Conservation (phyloP, 2,113 vertebrate genomes). For the Pelecanoides urinatrix region DNA sequence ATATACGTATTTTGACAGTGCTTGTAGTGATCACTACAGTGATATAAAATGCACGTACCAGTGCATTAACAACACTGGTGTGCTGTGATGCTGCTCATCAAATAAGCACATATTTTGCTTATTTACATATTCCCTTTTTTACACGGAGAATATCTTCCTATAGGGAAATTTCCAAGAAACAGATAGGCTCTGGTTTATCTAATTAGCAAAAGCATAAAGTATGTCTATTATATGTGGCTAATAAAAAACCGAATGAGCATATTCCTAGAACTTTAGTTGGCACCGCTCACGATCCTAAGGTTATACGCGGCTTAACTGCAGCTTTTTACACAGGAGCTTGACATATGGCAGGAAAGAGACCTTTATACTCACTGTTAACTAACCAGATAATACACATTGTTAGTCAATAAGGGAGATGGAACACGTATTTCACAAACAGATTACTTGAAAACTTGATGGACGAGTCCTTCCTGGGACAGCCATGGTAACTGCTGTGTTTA, state of each 20-base stretch:
- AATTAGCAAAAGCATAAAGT: not conserved
- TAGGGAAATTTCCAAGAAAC: not conserved
- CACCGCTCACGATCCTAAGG: not conserved
- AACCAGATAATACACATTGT: not conserved
- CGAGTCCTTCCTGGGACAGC: not conserved
- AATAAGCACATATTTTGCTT: not conserved
- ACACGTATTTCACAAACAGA: not conserved
- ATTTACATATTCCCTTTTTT: not conserved
- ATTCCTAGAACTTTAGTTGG: not conserved
- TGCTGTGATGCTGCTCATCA: not conserved
- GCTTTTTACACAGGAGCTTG: slow-evolving; percentile 16
- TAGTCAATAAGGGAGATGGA: not conserved
- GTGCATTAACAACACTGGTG: not conserved
- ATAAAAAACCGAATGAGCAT: not conserved
- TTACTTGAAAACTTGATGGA: slow-evolving; percentile 12
- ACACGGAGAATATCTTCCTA: not conserved
- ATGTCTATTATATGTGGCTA: not conserved
- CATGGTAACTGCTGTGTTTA: not conserved
- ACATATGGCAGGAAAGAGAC: not conserved
- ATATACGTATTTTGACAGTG: not conserved
- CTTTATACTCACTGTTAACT: slow-evolving; percentile 37
- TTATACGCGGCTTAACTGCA: slow-evolving; percentile 8
- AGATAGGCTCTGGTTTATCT: not conserved
- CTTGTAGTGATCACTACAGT: not conserved
- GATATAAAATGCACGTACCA: not conserved